phyloP scores from a whole-genome alignment of 2,797 vertebrate species.

The Aplochiton taeniatus region DNA sequence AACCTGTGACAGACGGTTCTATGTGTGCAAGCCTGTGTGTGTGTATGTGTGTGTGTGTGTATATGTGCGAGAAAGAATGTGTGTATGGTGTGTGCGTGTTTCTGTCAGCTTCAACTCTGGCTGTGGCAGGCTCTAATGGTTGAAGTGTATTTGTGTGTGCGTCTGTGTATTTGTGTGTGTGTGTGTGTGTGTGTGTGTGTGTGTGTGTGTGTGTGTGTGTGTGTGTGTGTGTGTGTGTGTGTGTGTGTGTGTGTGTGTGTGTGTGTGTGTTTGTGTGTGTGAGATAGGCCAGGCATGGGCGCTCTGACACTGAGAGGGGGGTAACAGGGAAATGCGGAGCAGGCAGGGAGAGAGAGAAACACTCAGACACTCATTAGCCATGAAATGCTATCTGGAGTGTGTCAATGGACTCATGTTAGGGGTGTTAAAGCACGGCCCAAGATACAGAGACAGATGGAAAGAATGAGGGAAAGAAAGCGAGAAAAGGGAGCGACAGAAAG shows the following conservation, averaged over 20 bases:
- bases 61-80: no score
- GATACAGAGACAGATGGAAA: slow-evolving; percentile 69
- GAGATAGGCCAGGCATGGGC: slow-evolving; percentile 64
- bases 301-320: slow-evolving; percentile 70
- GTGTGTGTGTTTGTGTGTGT: slow-evolving; percentile 41
- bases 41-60: no score
- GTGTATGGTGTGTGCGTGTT: no score
- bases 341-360: slow-evolving; percentile 40
- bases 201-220: slow-evolving; percentile 22
- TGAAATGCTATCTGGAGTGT: slow-evolving; percentile 86
- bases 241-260: slow-evolving; percentile 11
- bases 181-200: slow-evolving; percentile 16
- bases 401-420: slow-evolving; percentile 88
- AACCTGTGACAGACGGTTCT: no score
- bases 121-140: background rate
- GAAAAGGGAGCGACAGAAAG: slow-evolving; percentile 15
- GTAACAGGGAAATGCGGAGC: slow-evolving; percentile 50
- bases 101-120: background rate
- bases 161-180: slow-evolving; percentile 12
- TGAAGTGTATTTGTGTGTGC: slow-evolving; percentile 8
- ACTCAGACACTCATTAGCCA: slow-evolving; percentile 89
- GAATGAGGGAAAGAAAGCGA: background rate
- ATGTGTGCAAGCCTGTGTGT: no score
- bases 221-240: slow-evolving; percentile 33
- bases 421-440: slow-evolving; percentile 82